Evolutionary conservation across 2,888 invertebrate species (phyloP).

Genomic region (Muschampia plurimacula): DNA sequence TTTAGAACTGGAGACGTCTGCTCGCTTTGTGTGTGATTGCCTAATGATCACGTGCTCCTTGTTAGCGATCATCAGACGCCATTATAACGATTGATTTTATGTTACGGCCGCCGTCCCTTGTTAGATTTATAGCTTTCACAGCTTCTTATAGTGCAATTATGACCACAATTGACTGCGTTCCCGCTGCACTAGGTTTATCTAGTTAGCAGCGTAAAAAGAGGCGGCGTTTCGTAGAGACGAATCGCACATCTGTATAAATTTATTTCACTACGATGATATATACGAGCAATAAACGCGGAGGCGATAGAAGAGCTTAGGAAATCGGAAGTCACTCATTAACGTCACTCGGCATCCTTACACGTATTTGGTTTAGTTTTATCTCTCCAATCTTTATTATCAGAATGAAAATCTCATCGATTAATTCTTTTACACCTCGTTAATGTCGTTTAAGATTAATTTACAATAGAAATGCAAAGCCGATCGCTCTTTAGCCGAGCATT

Average conservation of each 20-base stretch:
- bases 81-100: slow-evolving; percentile 74
- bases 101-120: slow-evolving; percentile 63
- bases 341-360: slow-evolving; percentile 54
- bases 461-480: slow-evolving; percentile 80
- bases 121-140: slow-evolving; percentile 77
- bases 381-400: slow-evolving; percentile 69
- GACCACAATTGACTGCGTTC: slow-evolving; percentile 59
- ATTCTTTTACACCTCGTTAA: slow-evolving; percentile 82
- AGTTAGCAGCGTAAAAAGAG: slow-evolving; percentile 43
- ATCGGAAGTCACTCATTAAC: slow-evolving; percentile 72
- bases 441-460: slow-evolving; percentile 67
- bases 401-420: slow-evolving; percentile 72
- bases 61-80: slow-evolving; percentile 76
- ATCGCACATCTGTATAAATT: slow-evolving; percentile 21
- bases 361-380: slow-evolving; percentile 64
- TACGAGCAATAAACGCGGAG: slow-evolving; percentile 53
- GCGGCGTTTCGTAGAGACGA: slow-evolving; percentile 37
- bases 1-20: slow-evolving; percentile 59
- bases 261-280: slow-evolving; percentile 46
- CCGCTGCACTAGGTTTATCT: slow-evolving; percentile 48
- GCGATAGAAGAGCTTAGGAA: slow-evolving; percentile 54
- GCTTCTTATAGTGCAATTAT: slow-evolving; percentile 72
- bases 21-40: slow-evolving; percentile 71
- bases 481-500: slow-evolving; percentile 71
- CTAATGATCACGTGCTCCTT: slow-evolving; percentile 81